Evolutionary conservation across 2,113 vertebrate species (phyloP), one percentile per base, ranked within the genome.

Genomic region (Hippolais icterina): DNA sequence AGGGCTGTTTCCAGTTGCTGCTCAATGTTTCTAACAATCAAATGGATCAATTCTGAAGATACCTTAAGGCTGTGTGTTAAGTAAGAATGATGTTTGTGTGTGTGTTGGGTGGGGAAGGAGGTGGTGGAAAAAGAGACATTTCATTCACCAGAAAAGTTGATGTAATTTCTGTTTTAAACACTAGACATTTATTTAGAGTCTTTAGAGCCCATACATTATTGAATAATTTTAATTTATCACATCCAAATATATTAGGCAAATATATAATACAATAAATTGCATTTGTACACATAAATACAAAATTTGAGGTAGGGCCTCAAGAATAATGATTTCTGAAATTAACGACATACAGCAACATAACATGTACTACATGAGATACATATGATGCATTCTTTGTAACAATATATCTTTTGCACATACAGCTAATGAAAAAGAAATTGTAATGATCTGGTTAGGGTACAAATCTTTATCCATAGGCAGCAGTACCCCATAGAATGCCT

Each of bases 301-400:
- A 99, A 99, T 99, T 95, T 99, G 99, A 99, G 99, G 99, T 99
- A 99, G 99, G 98, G 99, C 99, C 99, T 99, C 99, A 99, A 99
- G 98, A 98, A 98, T 98, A 98, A 98, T 99, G 98, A 98, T 95
- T 98, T 97, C 97, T 98, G 97, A 98, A 98, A 99, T 98, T 98
- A 99, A 98, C 96, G 98, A 98, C 98, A 96, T 91, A 97, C 98
- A 98, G 98, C 98, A 98, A 98, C 87, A 97, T 94, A 94, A 96
- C 98, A 98, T 92, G 96, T 82, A 88, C 95, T 98, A 98, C 98
- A 84, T 97, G 98, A 98, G 94, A 98, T 98, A 97, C 87, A 98
- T 97, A 94, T 96, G 97, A 98, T 98, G 98, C 96, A 96, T 96
- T 97, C 97, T 98, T 98, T 97, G 96, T 98, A 98, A 99, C 98